Conservation (phyloP, 2,888 invertebrate species). For the Terebella lapidaria region DNA sequence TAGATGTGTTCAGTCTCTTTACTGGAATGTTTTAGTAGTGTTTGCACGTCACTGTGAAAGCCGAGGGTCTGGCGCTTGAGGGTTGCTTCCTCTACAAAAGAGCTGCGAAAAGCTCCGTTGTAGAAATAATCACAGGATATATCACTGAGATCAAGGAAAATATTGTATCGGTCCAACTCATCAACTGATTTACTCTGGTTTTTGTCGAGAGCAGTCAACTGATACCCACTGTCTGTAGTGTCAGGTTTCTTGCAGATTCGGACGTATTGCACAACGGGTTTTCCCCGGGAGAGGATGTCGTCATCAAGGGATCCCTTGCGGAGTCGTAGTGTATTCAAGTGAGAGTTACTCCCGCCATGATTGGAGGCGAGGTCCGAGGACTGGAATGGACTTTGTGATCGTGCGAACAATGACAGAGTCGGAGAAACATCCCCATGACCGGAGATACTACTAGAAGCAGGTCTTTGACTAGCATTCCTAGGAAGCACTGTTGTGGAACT, state of each 20-base stretch:
- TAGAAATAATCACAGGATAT: not conserved
- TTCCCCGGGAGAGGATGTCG: not conserved
- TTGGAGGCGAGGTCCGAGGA: not conserved
- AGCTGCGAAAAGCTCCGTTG: constrained; percentile 3
- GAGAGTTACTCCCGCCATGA: no score
- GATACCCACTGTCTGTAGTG: not conserved
- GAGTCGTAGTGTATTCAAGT: not conserved
- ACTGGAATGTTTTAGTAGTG: constrained; percentile 17
- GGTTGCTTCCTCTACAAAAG: constrained; percentile 9
- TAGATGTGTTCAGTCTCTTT: constrained; percentile 15
- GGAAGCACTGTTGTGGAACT: not conserved
- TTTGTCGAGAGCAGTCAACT: no score
- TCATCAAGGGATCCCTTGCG: not conserved
- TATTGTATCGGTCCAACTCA: not conserved
- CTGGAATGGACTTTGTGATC: not conserved
- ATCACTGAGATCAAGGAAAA: not conserved
- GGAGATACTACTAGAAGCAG: not conserved
- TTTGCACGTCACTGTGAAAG: constrained; percentile 14
- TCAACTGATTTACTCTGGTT: not conserved
- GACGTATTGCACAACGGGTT: not conserved
- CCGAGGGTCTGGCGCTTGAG: constrained; percentile 2
- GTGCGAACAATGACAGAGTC: not conserved
- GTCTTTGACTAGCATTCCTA: not conserved
- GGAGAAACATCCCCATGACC: not conserved
- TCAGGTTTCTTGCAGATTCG: not conserved